Evolutionary conservation across 2,797 vertebrate species (phyloP).

Genomic region (Leuciscus waleckii): DNA sequence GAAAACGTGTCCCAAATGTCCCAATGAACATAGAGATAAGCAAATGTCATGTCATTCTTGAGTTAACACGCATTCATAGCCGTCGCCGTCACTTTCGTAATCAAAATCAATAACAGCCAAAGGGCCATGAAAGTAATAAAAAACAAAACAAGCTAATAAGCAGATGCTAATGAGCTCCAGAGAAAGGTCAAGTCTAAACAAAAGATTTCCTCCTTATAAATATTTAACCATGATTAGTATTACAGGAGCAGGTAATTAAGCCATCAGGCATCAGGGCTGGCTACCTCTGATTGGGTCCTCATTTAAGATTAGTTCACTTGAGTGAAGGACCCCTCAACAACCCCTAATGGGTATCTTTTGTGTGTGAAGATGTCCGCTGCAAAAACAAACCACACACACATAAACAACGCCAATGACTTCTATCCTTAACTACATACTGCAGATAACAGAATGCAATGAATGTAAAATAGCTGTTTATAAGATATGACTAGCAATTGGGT

Average conservation of each 20-base stretch:
- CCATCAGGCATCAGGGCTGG: slow-evolving; percentile 59
- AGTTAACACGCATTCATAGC: slow-evolving; percentile 62
- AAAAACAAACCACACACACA: slow-evolving; percentile 24
- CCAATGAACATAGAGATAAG: slow-evolving; percentile 73
- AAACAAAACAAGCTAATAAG: slow-evolving; percentile 68
- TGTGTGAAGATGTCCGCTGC: slow-evolving; percentile 13
- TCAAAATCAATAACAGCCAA: slow-evolving; percentile 76
- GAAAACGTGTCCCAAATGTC: slow-evolving; percentile 29
- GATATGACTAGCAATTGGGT: slow-evolving; percentile 11
- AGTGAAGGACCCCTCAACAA: slow-evolving; percentile 41
- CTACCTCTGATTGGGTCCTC: slow-evolving; percentile 55
- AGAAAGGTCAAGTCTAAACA: slow-evolving; percentile 83
- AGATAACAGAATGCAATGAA: slow-evolving; percentile 31
- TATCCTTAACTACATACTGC: background rate
- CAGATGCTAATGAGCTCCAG: slow-evolving; percentile 76
- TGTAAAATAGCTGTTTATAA: slow-evolving; percentile 16
- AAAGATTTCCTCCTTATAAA: slow-evolving; percentile 80
- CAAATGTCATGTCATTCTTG: slow-evolving; percentile 70
- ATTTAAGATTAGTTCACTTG: slow-evolving; percentile 45
- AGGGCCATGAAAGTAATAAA: slow-evolving; percentile 49
- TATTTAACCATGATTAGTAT: slow-evolving; percentile 82
- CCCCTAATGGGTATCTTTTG: slow-evolving; percentile 45
- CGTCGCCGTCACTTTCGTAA: slow-evolving; percentile 48
- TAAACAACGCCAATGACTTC: slow-evolving; percentile 5
- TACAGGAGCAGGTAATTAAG: slow-evolving; percentile 75